Conservation (phyloP, 2,113 vertebrate species). For the Tylochromis polylepis region DNA sequence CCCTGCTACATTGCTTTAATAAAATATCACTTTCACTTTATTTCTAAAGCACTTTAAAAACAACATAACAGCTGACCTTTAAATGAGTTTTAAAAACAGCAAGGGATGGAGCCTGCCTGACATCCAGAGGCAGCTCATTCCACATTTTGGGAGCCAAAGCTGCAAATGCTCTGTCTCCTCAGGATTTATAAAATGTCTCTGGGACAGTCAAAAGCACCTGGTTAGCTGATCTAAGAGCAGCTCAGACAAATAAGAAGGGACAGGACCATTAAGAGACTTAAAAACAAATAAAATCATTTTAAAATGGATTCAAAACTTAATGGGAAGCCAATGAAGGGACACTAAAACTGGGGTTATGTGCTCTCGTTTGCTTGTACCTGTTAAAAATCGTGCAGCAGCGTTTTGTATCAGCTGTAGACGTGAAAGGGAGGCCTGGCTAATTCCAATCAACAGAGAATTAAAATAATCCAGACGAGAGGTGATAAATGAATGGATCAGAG, state of each 20-base stretch:
- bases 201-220: not conserved
- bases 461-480: not conserved
- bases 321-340: not conserved
- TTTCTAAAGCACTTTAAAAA: too few relatives aligned
- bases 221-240: not conserved
- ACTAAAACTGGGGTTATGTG: not conserved
- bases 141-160: not conserved
- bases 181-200: not conserved
- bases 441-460: not conserved
- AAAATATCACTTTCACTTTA: too few relatives aligned
- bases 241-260: not conserved
- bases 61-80: not conserved
- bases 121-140: not conserved
- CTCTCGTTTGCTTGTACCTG: not conserved
- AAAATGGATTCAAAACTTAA: not conserved
- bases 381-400: not conserved
- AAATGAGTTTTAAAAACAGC: fast-evolving
- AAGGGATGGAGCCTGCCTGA: not conserved
- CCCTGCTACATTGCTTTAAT: not conserved
- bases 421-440: not conserved
- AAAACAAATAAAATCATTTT: not conserved
- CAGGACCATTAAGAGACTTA: not conserved
- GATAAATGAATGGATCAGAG: not conserved
- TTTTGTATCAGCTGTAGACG: not conserved
- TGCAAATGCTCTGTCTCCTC: not conserved